Conservation (phyloP, 2,797 vertebrate genomes). For the Sebastes iracundus region DNA sequence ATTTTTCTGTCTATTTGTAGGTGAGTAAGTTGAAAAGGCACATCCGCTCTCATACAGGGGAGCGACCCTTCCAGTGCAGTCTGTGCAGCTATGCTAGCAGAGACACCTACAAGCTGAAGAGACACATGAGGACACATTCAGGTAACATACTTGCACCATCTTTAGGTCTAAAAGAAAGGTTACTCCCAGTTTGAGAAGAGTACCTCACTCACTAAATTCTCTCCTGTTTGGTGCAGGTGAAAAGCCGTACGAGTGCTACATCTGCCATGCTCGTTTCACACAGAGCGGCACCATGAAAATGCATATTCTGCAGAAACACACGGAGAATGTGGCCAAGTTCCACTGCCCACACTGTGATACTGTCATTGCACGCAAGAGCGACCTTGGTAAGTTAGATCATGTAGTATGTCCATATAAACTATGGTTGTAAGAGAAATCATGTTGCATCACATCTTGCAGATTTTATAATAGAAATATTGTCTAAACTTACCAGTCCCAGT, state of each 20-base stretch:
- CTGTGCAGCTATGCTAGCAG: slow-evolving; percentile 98
- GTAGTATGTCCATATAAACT: not conserved
- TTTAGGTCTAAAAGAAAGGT: not conserved
- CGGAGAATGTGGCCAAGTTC: slow-evolving; percentile 97
- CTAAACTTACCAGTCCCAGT: not conserved
- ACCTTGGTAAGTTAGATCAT: slow-evolving; percentile 85
- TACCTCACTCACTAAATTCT: not conserved
- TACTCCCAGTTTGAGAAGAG: not conserved
- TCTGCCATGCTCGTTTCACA: slow-evolving; percentile 97
- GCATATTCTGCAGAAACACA: slow-evolving; percentile 99
- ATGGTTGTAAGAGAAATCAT: not conserved
- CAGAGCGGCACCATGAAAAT: slow-evolving; percentile 99
- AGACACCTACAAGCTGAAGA: slow-evolving; percentile 97
- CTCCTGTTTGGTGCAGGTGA: slow-evolving; percentile 81
- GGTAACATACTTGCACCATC: slow-evolving; percentile 72
- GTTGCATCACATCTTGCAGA: not conserved
- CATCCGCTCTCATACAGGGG: slow-evolving; percentile 96
- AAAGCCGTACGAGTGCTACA: slow-evolving; percentile 98
- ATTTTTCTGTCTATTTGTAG: slow-evolving; percentile 64
- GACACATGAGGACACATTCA: slow-evolving; percentile 98
- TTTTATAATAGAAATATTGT: not conserved
- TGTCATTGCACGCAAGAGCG: slow-evolving; percentile 96
- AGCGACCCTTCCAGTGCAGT: slow-evolving; percentile 97
- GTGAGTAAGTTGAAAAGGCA: slow-evolving; percentile 98
- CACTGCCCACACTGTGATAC: slow-evolving; percentile 99